These are phyloP conservation scores for Sebastes trivittatus DNA, from an alignment of 2,797 vertebrate genomes.

Conservation along the genomic window DNA sequence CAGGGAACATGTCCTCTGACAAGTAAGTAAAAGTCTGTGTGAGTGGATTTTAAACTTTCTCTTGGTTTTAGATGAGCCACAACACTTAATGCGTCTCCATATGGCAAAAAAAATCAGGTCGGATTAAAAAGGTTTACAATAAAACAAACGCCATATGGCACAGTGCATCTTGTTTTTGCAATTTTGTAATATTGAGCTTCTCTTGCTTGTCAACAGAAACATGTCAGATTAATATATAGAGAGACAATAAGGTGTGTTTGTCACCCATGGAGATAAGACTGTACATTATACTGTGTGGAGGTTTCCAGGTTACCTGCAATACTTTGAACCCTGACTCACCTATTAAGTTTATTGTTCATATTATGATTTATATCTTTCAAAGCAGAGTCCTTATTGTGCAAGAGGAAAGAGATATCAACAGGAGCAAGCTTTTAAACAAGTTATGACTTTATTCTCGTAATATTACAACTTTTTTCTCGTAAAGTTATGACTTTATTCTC, in stretches of 20 bases:
- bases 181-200: background rate
- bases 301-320: slow-evolving; percentile 20
- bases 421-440: no score
- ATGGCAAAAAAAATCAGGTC: background rate
- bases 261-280: slow-evolving; percentile 16
- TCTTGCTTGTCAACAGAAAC: background rate
- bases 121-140: background rate
- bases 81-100: background rate
- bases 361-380: background rate
- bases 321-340: background rate
- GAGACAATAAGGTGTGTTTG: slow-evolving; percentile 1
- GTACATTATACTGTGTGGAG: background rate
- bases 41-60: background rate
- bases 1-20: slow-evolving; percentile 13
- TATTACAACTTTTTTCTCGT: no score
- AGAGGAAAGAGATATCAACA: background rate
- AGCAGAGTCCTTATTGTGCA: background rate
- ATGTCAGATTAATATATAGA: background rate
- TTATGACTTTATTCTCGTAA: background rate
- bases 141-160: background rate
- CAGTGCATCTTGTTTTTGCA: background rate
- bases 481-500: fast-evolving
- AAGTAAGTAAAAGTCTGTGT: slow-evolving; percentile 46
- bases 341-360: background rate
- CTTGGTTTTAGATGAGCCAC: background rate